Evolutionary conservation across 1,140 invertebrate species (phyloP), one percentile per base, ranked within the genome.

Genomic region (Chionoecetes opilio): DNA sequence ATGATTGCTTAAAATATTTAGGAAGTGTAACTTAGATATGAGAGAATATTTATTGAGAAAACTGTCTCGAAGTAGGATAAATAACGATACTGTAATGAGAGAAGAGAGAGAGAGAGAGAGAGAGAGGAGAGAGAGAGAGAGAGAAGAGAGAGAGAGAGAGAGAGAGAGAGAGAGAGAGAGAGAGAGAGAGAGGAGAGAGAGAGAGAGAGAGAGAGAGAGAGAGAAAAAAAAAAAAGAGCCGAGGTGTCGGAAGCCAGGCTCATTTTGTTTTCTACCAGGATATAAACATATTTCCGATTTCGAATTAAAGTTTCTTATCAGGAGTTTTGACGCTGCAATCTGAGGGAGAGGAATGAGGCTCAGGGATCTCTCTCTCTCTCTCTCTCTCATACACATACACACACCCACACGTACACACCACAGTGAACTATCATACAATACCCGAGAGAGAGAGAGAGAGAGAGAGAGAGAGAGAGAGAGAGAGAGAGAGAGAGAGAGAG

Each of bases 271-370:
- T n/a, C n/a, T 8, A 31, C 37, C 82, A 86, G 92, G 92, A 93
- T 93, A 46, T 92, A 31, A 82, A 46, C 92, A 38, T 41, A 93
- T 93, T 93, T 93, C 92, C 92, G 92, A 84, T 41, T 46, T 53
- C 29, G 92, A 93, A 93, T 93, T 93, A 93, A 93, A 86, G 82
- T 93, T 93, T 86, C 92, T 93, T 93, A 93, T 93, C 92, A 53
- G 82, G 35, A 85, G 92, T 86, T 86, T 82, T 53, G 92, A 93
- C 82, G 92, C 75, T 37, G 14, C 21, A n/a, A 85, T 82, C 31
- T 82, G 46, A 3, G 46, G 0, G 46, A 31, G 38, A 46, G 29
- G 29, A 90, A 31, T 29, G 46, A 53, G 46, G 46, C 46, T 17
- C 46, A 53, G 11, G 46, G 0, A 9, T 53, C 46, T 53, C 46